Evolutionary conservation across 1,140 invertebrate species (phyloP).

Genomic region (Bathynomus jamesi): DNA sequence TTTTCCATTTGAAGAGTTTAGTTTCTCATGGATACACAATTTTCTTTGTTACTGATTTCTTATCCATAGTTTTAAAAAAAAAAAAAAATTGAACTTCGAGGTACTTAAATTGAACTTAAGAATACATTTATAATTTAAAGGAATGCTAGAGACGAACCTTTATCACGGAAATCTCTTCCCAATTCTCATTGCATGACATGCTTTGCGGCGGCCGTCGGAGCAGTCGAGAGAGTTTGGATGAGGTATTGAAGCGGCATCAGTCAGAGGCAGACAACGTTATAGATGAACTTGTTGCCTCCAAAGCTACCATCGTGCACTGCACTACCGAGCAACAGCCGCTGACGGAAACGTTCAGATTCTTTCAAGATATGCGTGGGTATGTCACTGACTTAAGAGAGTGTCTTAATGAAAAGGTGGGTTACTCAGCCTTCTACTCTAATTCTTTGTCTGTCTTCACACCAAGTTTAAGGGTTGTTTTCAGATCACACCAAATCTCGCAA

Average conservation of each 20-base stretch:
- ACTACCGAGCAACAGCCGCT: conserved; percentile 56
- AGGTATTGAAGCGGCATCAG: conserved; percentile 53
- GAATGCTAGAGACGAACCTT: too few relatives aligned
- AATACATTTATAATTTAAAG: too few relatives aligned
- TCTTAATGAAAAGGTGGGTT: conserved; percentile 77
- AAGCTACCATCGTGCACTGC: conserved; percentile 36
- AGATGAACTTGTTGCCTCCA: conserved; percentile 37
- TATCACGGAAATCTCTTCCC: background rate
- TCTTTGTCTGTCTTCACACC: background rate
- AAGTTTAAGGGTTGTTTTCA: conserved; percentile 4
- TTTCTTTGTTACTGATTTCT: too few relatives aligned
- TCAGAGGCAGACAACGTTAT: conserved; percentile 39
- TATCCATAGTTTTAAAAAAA: too few relatives aligned
- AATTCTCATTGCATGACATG: background rate
- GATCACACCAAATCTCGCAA: conserved; percentile 4
- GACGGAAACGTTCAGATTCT: conserved; percentile 74
- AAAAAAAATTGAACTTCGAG: too few relatives aligned
- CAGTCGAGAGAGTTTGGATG: conserved; percentile 45
- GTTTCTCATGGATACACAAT: too few relatives aligned
- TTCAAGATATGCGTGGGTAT: conserved; percentile 92
- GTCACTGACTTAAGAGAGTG: conserved; percentile 94
- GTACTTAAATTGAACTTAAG: too few relatives aligned
- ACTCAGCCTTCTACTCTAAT: conserved; percentile 2
- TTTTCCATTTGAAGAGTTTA: too few relatives aligned
- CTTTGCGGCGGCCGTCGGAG: background rate